Evolutionary conservation across 2,797 vertebrate genomes (phyloP), one percentile per base, ranked within the genome.

Genomic region (Acrocephalus scirpaceus): DNA sequence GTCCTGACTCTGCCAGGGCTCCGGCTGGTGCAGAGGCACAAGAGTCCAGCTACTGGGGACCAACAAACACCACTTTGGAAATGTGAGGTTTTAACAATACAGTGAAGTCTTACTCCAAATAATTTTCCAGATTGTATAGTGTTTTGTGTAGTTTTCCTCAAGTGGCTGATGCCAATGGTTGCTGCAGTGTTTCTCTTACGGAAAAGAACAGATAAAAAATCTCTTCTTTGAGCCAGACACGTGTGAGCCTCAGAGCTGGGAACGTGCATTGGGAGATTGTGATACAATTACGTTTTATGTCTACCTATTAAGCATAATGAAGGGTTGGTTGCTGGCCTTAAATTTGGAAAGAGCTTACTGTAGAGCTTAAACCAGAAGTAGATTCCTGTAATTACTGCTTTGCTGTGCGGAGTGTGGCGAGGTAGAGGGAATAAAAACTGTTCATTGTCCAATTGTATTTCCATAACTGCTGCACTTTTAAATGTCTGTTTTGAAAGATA

Each of bases 261-360:
- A 93, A 38, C 67, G 34, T 32, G 78, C 85, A 2, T 42, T 71
- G 90, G 71, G 96, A 93, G 91, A 93, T 19, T 72, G 91, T 77
- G 92, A 89, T 96, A 94, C 95, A 77, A 95, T 98, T 97, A 95
- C 47, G 4, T 70, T 94, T 97, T 97, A 96, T 97, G 94, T 96
- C 95, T 96, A 94, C 93, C 96, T 93, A 53, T 97, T 97, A 95
- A 97, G 95, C 51, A 51, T 96, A 97, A 96, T 96, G 97, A 96
- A 95, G 90, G 92, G 79, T 88, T 42, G 91, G 97, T 96, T 95
- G 91, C 95, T 97, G 96, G 96, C 95, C 97, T 97, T 96, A 91
- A 91, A 90, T 97, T 97, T 86, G 95, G 96, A 95, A 95, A 89
- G 88, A 94, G 93, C 94, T 97, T 96, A 93, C 95, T 92, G 94